Evolutionary conservation across 2,797 vertebrate species (phyloP).

Genomic region (Clarias fuscus): DNA sequence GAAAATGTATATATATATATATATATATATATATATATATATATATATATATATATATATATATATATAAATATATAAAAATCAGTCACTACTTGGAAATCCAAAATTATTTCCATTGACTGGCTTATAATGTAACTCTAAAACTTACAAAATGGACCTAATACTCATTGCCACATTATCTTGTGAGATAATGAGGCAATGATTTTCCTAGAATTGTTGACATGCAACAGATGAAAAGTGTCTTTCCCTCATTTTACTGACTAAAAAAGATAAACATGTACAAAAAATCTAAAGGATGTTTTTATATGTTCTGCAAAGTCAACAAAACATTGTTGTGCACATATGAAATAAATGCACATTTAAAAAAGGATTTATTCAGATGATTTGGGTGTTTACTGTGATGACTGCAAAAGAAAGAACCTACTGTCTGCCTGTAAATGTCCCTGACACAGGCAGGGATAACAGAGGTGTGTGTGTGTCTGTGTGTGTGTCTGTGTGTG

Average conservation of each 20-base stretch:
- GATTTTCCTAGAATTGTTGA: slow-evolving; percentile 21
- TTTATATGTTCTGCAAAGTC: slow-evolving; percentile 35
- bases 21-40: too few species aligned
- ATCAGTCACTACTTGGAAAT: slow-evolving; percentile 7
- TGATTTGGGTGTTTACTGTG: slow-evolving; percentile 30
- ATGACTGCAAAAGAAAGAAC: slow-evolving; percentile 45
- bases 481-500: too few species aligned
- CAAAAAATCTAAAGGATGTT: slow-evolving; percentile 32
- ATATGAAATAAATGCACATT: slow-evolving; percentile 25
- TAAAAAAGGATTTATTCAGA: slow-evolving; percentile 43
- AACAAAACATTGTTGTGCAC: slow-evolving; percentile 33
- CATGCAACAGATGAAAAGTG: slow-evolving; percentile 3
- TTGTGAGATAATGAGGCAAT: background rate
- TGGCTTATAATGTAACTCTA: background rate
- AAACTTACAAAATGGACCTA: slow-evolving; percentile 8
- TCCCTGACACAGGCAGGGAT: slow-evolving; percentile 55
- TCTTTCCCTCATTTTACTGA: slow-evolving; percentile 14
- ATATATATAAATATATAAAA: too few species aligned
- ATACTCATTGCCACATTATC: slow-evolving; percentile 42
- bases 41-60: too few species aligned
- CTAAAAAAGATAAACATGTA: slow-evolving; percentile 28
- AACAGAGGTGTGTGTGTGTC: slow-evolving; percentile 51
- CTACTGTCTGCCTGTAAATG: slow-evolving; percentile 50
- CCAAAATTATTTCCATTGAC: background rate
- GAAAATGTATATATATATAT: too few species aligned